A percentile compares a stretch with the other conserved stretches of the same genome.
Evolutionary conservation across 2,113 vertebrate genomes (phyloP).

Genomic region (Elgaria multicarinata): DNA sequence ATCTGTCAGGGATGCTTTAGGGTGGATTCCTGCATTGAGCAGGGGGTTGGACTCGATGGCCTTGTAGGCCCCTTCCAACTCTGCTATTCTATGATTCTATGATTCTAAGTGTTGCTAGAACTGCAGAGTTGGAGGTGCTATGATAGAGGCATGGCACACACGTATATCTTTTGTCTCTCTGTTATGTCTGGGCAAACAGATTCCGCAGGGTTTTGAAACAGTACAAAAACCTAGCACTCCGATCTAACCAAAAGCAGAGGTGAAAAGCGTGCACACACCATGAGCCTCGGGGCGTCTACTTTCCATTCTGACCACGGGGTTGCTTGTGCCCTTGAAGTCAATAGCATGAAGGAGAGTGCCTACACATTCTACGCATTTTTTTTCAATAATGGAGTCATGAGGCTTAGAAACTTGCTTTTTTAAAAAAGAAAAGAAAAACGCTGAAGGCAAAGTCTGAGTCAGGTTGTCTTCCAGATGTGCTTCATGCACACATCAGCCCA

Average conservation of each 20-base stretch:
- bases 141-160: too few relatives aligned
- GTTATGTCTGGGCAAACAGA: neutral
- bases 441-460: neutral
- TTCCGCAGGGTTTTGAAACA: neutral
- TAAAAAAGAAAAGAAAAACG: too few relatives aligned
- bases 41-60: too few relatives aligned
- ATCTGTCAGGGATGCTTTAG: too few relatives aligned
- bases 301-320: neutral
- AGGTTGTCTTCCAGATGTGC: neutral
- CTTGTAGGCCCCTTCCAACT: too few relatives aligned
- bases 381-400: neutral
- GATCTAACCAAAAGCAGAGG: neutral
- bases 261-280: neutral
- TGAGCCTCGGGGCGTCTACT: neutral
- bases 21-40: too few relatives aligned
- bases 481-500: too few relatives aligned
- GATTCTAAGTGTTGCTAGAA: too few relatives aligned
- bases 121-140: too few relatives aligned
- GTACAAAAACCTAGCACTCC: neutral
- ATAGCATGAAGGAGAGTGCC: too few relatives aligned
- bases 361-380: neutral
- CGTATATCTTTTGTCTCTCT: neutral
- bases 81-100: too few relatives aligned
- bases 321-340: neutral
- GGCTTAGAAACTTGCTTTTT: slow-evolving; percentile 7